Evolutionary conservation across 2,797 vertebrate genomes (phyloP).

Genomic region (Clarias pachynema): DNA sequence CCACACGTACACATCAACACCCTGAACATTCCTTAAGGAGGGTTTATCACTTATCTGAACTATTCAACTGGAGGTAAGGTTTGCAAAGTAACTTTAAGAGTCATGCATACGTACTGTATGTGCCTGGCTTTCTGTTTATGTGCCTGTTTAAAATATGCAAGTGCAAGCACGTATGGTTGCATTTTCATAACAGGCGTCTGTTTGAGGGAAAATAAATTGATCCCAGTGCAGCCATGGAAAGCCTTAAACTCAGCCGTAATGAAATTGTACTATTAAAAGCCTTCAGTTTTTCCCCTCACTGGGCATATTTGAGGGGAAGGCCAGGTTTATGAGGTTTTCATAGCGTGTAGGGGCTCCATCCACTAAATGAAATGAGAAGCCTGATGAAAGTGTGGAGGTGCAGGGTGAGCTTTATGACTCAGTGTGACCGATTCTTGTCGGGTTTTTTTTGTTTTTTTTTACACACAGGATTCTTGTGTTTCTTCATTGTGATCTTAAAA

Average conservation of each 20-base stretch:
- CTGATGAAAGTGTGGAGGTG: constrained; percentile 65
- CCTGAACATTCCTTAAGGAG: constrained; percentile 41
- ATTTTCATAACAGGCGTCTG: constrained; percentile 46
- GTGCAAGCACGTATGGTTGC: constrained; percentile 10
- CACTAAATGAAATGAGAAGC: constrained; percentile 73
- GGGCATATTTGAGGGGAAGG: constrained; percentile 47
- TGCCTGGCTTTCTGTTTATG: constrained; percentile 32
- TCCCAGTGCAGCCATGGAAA: constrained; percentile 44
- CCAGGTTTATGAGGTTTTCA: constrained; percentile 72
- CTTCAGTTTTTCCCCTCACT: constrained; percentile 56
- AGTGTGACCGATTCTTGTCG: constrained; percentile 35
- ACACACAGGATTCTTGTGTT: constrained; percentile 1
- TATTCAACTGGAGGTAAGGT: constrained; percentile 32
- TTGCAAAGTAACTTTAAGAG: constrained; percentile 33
- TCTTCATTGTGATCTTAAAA: neutral
- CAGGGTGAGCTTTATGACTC: constrained; percentile 67
- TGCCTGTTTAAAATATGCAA: constrained; percentile 29
- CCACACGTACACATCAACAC: constrained; percentile 34
- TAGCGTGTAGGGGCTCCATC: constrained; percentile 65
- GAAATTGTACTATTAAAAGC: constrained; percentile 75
- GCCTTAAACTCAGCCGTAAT: constrained; percentile 66
- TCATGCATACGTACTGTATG: neutral
- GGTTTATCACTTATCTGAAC: constrained; percentile 43
- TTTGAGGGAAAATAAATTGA: constrained; percentile 53
- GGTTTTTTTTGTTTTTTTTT: neutral